Conservation (phyloP, 2,113 vertebrate genomes). For the Dasyurus viverrinus region DNA sequence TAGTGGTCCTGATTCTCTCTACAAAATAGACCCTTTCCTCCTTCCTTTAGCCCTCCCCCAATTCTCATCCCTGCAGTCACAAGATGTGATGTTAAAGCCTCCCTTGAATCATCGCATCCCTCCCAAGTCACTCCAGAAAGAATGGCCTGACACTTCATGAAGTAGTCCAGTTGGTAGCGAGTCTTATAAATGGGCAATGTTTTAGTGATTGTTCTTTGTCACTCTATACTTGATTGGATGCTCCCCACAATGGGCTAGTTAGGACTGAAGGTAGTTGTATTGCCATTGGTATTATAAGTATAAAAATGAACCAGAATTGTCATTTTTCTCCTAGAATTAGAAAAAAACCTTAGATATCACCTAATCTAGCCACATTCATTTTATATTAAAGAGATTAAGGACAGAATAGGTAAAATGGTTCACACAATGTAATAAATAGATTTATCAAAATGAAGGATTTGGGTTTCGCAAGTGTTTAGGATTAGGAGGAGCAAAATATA, state of each 20-base stretch:
- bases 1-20: slow-evolving; percentile 94
- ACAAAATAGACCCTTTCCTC: slow-evolving; percentile 88
- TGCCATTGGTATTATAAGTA: slow-evolving; percentile 89
- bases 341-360: no score
- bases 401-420: no score
- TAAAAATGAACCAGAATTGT: slow-evolving; percentile 88
- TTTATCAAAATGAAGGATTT: no score
- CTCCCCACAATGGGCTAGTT: background rate
- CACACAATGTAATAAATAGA: no score
- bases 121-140: slow-evolving; percentile 80
- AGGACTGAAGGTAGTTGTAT: slow-evolving; percentile 72
- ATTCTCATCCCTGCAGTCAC: slow-evolving; percentile 76
- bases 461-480: no score
- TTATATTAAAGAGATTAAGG: no score
- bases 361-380: no score
- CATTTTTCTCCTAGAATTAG: slow-evolving; percentile 80
- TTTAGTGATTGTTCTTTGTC: slow-evolving; percentile 89
- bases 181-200: slow-evolving; percentile 93
- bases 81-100: slow-evolving; percentile 76
- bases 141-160: slow-evolving; percentile 92
- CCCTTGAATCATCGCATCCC: background rate
- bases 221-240: slow-evolving; percentile 80
- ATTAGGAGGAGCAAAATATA: no score
- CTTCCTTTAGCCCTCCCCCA: background rate
- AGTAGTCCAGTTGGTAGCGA: slow-evolving; percentile 93